phyloP scores from a whole-genome alignment of 1,140 invertebrate genomes.

The Vanessa atalanta region DNA sequence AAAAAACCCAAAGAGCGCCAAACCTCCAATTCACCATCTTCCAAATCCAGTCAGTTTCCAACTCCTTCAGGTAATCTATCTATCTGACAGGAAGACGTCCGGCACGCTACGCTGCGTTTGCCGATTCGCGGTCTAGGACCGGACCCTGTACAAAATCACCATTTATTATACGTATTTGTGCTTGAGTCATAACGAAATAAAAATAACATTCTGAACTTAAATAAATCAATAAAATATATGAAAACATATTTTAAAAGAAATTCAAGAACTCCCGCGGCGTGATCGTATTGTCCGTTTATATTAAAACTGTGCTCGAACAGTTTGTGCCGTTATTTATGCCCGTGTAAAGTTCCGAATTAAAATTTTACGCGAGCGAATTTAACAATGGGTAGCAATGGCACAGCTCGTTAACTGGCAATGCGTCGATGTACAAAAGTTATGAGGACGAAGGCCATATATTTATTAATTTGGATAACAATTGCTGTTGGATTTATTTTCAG shows the following conservation, averaged over 20 bases:
- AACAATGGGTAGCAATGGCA: not conserved
- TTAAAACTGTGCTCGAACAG: constrained; percentile 28
- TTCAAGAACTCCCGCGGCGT: not conserved
- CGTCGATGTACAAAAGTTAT: constrained; percentile 7
- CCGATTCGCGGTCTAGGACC: too few species aligned
- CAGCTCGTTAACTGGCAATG: not conserved
- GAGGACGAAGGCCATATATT: not conserved
- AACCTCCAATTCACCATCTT: too few species aligned
- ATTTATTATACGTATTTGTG: too few species aligned
- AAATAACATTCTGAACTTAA: too few species aligned
- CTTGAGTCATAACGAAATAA: too few species aligned
- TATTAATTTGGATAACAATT: not conserved
- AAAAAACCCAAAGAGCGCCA: too few species aligned
- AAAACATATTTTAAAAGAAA: constrained; percentile 1
- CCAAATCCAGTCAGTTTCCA: too few species aligned
- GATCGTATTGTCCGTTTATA: constrained; percentile 16
- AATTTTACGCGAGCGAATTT: constrained; percentile 17
- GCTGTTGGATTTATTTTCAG: not conserved
- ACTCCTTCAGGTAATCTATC: too few species aligned
- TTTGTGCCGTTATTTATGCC: constrained; percentile 27
- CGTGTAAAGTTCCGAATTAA: constrained; percentile 20
- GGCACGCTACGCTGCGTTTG: too few species aligned
- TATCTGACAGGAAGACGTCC: too few species aligned
- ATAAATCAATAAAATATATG: not conserved
- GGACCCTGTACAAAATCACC: too few species aligned